Conservation (phyloP, 1,140 invertebrate species). For the Drosophila nigromelanica region DNA sequence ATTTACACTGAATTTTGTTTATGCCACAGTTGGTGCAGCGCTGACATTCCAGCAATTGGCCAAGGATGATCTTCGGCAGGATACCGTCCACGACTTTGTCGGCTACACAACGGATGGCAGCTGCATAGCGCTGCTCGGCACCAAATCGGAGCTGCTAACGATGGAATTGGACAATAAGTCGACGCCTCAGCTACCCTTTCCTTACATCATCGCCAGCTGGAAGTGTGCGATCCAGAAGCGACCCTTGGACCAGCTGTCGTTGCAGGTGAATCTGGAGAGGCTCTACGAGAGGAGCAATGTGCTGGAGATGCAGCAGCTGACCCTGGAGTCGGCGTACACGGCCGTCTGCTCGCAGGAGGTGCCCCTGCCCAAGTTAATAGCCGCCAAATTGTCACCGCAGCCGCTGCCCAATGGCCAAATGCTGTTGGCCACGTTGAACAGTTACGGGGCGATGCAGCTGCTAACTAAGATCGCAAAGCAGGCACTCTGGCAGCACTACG, state of each 20-base stretch:
- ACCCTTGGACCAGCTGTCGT: slow-evolving; percentile 44
- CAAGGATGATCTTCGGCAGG: slow-evolving; percentile 41
- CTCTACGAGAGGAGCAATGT: slow-evolving; percentile 55
- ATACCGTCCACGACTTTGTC: slow-evolving; percentile 52
- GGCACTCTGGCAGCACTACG: slow-evolving; percentile 21
- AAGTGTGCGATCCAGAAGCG: background rate
- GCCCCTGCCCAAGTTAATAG: slow-evolving; percentile 20
- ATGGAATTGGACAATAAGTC: slow-evolving; percentile 53
- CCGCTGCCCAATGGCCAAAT: slow-evolving; percentile 34
- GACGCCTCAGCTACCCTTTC: slow-evolving; percentile 21
- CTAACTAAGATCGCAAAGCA: slow-evolving; percentile 36
- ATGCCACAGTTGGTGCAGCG: background rate
- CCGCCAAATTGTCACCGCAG: slow-evolving; percentile 31
- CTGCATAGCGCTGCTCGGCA: slow-evolving; percentile 45
- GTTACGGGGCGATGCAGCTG: slow-evolving; percentile 40
- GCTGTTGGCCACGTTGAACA: slow-evolving; percentile 46
- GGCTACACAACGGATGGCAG: slow-evolving; percentile 21
- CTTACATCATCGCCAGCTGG: slow-evolving; percentile 33
- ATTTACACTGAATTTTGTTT: background rate
- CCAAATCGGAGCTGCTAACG: slow-evolving; percentile 44
- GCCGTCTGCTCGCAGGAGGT: slow-evolving; percentile 38
- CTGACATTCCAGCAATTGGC: slow-evolving; percentile 34
- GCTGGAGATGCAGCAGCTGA: slow-evolving; percentile 52
- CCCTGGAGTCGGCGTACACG: slow-evolving; percentile 50
- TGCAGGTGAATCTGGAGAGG: slow-evolving; percentile 34